phyloP scores from a whole-genome alignment of 2,797 vertebrate species.

The Gobio occitaniae region DNA sequence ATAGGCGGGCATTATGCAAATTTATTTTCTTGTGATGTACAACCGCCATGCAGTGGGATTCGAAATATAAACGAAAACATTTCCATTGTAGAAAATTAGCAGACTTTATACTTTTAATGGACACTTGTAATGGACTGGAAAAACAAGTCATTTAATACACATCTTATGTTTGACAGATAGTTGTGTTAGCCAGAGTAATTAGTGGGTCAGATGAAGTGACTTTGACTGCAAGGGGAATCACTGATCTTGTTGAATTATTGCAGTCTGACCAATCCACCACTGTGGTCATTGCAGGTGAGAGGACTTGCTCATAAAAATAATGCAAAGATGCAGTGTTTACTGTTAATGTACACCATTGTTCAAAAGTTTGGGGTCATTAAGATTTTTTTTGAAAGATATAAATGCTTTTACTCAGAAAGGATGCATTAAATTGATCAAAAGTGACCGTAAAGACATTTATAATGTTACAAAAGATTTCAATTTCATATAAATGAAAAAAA shows the following conservation, averaged over 20 bases:
- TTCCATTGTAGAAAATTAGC: not conserved
- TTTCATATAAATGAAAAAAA: not conserved
- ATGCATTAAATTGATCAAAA: not conserved
- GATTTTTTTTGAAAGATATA: not conserved
- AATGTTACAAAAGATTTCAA: not conserved
- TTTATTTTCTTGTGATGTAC: no score
- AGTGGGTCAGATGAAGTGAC: slow-evolving; percentile 73
- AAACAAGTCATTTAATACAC: not conserved
- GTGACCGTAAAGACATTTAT: not conserved
- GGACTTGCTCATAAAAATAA: not conserved
- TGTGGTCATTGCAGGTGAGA: slow-evolving; percentile 73
- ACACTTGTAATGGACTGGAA: not conserved
- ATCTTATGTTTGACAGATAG: slow-evolving; percentile 69
- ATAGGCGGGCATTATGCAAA: no score
- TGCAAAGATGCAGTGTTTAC: no score
- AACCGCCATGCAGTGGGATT: no score
- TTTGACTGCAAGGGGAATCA: slow-evolving; percentile 76
- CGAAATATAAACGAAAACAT: no score
- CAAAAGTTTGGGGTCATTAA: not conserved
- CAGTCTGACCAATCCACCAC: slow-evolving; percentile 68
- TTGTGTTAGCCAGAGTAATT: slow-evolving; percentile 78
- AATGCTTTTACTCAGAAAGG: not conserved
- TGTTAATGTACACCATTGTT: not conserved
- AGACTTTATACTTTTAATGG: not conserved
- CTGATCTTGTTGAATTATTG: slow-evolving; percentile 72